phyloP scores from a whole-genome alignment of 2,888 invertebrate species.

The Onchidella celtica region DNA sequence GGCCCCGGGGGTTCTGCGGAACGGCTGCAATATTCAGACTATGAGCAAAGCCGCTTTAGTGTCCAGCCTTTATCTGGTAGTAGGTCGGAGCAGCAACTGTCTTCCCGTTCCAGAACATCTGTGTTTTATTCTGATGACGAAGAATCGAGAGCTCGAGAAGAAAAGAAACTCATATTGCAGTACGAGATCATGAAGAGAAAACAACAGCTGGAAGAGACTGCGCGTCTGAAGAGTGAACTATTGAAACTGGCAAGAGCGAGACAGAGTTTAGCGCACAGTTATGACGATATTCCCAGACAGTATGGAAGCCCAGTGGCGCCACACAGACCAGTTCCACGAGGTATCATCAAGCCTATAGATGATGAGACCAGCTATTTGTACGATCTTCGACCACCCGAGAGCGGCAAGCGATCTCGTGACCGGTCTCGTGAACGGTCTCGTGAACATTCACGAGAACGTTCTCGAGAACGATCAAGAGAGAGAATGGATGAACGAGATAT shows the following conservation, averaged over 20 bases:
- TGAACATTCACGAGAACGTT: slow-evolving; percentile 40
- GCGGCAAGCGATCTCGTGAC: background rate
- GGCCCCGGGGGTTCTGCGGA: slow-evolving; percentile 58
- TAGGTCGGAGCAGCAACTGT: slow-evolving; percentile 58
- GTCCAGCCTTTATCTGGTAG: slow-evolving; percentile 55
- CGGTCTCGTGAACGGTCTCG: background rate
- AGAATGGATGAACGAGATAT: background rate
- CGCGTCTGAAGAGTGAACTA: slow-evolving; percentile 82
- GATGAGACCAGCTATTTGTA: slow-evolving; percentile 60
- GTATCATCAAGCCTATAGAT: slow-evolving; percentile 78
- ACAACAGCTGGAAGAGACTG: slow-evolving; percentile 83
- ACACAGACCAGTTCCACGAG: slow-evolving; percentile 56
- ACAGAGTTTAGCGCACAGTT: slow-evolving; percentile 72
- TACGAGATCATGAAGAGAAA: slow-evolving; percentile 84
- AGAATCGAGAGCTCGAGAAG: slow-evolving; percentile 82
- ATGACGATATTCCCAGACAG: slow-evolving; percentile 70
- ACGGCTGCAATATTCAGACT: slow-evolving; percentile 51
- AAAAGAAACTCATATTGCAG: slow-evolving; percentile 83
- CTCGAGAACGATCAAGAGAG: slow-evolving; percentile 35
- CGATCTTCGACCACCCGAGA: background rate
- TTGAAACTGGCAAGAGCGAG: slow-evolving; percentile 75
- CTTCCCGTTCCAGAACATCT: slow-evolving; percentile 52
- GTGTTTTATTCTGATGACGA: slow-evolving; percentile 79
- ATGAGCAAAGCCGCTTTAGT: slow-evolving; percentile 23
- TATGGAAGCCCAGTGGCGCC: slow-evolving; percentile 49